Base-by-base conservation (phyloP, 2,113 vertebrate species). In the Sinocyclocheilus maitianheensis region DNA sequence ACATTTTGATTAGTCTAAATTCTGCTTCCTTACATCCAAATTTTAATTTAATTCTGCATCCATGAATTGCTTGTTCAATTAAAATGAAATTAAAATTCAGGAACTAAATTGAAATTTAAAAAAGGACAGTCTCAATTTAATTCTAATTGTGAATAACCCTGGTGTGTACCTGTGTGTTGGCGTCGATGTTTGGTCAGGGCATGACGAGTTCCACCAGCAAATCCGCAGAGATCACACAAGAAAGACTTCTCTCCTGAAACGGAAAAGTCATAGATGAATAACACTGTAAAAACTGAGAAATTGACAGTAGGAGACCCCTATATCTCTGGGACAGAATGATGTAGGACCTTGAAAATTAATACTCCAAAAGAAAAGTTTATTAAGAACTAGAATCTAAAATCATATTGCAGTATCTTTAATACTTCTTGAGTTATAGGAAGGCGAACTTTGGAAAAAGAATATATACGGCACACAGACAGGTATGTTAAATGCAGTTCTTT, bases 201-300 rank as follows among this genome's bases (percentile, higher is more conserved):
- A 85, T 99, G 98, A 86, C 97, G 96, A 0, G 98, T 99, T 87
- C 97, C 98, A 75, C 98, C 98, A 0, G 98, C 98, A 85, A 99
- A 99, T 89, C 98, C 98, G 87, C 98, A 99, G 88, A 99, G 97
- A 96, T 99, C 98, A 93, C 98, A 99, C 82, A 99, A 96, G 92
- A 98, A 99, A 20, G 97, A 97, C 95, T 99, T 99, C 95, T 99
- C 98, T 92, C 98, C 98, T 99, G 91, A 90, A 95, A 92, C 30
- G 48, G 13, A 55, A 26, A 78, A 75, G 43, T 40, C 22, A 62
- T 40, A 13, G 14, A 60, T 37, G 8, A 62, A n/a, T 62, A 10
- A 3, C 58, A n/a, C 58, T 62, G 58, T 62, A 62, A 10, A 62
- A 8, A 62, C 3, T 10, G 3, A 62, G 22, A 62, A 62, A 3